phyloP scores from a whole-genome alignment of 2,797 vertebrate species.

The Sebastes hubbsi region DNA sequence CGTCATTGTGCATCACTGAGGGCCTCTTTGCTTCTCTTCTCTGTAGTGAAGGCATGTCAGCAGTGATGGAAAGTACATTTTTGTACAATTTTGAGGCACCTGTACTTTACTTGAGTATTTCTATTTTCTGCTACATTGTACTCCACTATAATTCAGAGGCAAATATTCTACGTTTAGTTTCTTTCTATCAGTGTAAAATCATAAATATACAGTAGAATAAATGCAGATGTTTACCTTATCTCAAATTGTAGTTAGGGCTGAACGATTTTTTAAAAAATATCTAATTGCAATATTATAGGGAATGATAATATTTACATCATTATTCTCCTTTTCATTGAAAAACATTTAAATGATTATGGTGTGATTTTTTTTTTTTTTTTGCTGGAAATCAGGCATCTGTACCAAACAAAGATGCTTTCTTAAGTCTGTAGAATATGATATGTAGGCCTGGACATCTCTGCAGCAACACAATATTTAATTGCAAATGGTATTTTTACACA shows the following conservation, averaged over 20 bases:
- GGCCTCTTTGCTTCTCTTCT: slow-evolving; percentile 55
- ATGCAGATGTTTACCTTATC: background rate
- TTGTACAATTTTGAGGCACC: background rate
- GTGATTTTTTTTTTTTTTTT: too few species aligned
- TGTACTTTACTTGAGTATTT: background rate
- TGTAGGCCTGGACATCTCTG: too few species aligned
- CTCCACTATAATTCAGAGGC: background rate
- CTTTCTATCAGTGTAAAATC: background rate
- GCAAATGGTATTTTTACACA: too few species aligned
- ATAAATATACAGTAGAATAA: background rate
- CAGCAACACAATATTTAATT: too few species aligned
- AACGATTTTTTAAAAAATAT: too few species aligned
- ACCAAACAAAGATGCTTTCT: too few species aligned
- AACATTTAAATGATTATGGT: too few species aligned
- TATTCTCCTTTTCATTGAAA: too few species aligned
- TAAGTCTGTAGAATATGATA: too few species aligned
- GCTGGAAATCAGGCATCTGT: too few species aligned
- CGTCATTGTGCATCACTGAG: slow-evolving; percentile 35
- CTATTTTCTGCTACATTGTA: background rate
- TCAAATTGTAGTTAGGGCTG: background rate
- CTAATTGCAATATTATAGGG: too few species aligned
- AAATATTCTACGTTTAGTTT: background rate
- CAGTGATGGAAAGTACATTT: background rate
- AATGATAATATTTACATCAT: too few species aligned
- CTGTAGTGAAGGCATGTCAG: background rate